These are phyloP conservation scores for Pygoscelis adeliae DNA, from an alignment of 2,113 vertebrate species.

Conservation along the genomic window DNA sequence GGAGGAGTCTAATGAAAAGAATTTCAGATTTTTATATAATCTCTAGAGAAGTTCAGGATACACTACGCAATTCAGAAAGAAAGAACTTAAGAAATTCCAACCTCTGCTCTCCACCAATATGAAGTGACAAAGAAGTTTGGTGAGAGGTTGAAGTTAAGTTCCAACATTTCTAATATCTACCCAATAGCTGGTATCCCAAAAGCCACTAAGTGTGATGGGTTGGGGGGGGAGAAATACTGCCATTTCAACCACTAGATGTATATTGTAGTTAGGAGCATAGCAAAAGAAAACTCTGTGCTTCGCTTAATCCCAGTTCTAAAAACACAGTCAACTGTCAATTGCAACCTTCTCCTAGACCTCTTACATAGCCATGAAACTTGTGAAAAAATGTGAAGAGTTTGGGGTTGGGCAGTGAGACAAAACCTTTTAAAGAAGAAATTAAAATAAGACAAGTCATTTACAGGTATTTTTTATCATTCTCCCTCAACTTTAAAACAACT, in stretches of 20 bases:
- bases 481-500: not conserved
- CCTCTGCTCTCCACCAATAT: not conserved
- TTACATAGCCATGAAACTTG: not conserved
- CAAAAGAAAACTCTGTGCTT: not conserved
- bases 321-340: not conserved
- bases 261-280: not conserved
- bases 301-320: not conserved
- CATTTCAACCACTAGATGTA: not conserved
- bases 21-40: not conserved
- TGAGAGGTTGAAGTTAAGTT: not conserved
- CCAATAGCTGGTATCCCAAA: not conserved
- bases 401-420: not conserved
- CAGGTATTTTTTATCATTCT: not conserved
- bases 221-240: not conserved
- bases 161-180: not conserved
- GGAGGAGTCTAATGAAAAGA: not conserved
- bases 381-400: not conserved
- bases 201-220: rapidly evolving
- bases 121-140: not conserved
- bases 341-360: not conserved
- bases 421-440: not conserved
- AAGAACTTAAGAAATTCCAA: not conserved
- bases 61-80: not conserved
- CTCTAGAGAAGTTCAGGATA: not conserved
- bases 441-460: not conserved